A percentile compares a stretch with the other conserved stretches of the same genome.
phyloP scores from a whole-genome alignment of 2,797 vertebrate genomes.

The Ceryle rudis region DNA sequence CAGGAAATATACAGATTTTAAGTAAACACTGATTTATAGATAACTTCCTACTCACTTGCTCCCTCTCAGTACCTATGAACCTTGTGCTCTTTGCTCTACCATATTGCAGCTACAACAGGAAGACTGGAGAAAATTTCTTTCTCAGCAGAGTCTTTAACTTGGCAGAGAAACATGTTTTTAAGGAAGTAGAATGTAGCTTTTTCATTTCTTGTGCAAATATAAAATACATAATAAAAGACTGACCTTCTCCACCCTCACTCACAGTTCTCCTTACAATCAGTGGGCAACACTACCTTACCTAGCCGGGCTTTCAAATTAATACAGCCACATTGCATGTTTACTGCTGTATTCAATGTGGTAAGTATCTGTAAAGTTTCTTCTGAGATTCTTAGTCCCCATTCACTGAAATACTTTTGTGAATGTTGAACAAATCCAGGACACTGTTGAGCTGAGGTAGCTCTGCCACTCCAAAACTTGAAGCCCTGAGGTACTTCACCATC shows the following conservation, averaged over 20 bases:
- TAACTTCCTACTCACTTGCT: background rate
- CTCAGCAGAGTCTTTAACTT: background rate
- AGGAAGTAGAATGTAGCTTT: background rate
- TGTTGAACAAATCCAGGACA: background rate
- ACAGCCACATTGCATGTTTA: fast-evolving
- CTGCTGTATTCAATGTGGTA: background rate
- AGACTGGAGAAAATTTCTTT: background rate
- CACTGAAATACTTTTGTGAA: background rate
- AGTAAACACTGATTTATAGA: background rate
- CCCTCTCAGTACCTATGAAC: background rate
- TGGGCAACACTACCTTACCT: background rate
- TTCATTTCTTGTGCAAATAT: background rate
- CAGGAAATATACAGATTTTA: background rate
- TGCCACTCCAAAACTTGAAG: background rate
- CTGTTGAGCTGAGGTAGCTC: background rate
- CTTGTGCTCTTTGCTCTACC: background rate
- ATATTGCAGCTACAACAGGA: background rate
- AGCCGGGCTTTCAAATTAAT: background rate
- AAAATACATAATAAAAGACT: background rate
- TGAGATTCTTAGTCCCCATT: background rate
- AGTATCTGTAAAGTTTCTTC: background rate
- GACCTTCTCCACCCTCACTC: background rate
- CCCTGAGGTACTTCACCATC: background rate
- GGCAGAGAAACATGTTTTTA: background rate
- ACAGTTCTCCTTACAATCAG: background rate